Percentiles rank a stretch among this genome's conserved stretches.
Evolutionary conservation across 2,888 invertebrate genomes (phyloP).

Genomic region (Agonopterix alstromeriana): DNA sequence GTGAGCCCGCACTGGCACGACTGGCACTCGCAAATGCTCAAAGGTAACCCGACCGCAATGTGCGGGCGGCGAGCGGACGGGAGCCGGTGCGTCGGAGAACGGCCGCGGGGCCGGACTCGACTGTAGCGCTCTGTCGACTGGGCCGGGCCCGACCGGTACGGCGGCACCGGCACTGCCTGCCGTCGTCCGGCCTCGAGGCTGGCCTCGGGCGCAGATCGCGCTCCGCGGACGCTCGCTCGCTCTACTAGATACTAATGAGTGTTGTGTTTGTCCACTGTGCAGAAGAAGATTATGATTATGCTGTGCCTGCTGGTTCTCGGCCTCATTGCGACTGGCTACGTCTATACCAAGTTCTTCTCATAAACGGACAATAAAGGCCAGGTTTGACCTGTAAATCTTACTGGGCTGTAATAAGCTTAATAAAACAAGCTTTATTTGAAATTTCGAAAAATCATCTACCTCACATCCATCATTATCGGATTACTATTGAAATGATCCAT

Average conservation of each 20-base stretch:
- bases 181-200: neutral
- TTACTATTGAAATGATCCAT: no score
- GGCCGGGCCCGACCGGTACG: neutral
- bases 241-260: slow-evolving; percentile 55
- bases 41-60: slow-evolving; percentile 47
- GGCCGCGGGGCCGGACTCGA: neutral
- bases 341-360: slow-evolving; percentile 71
- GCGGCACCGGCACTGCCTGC: neutral
- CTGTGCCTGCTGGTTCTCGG: slow-evolving; percentile 90
- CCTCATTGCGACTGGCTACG: slow-evolving; percentile 79
- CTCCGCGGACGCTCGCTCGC: slow-evolving; percentile 38
- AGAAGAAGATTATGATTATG: slow-evolving; percentile 97
- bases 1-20: slow-evolving; percentile 51
- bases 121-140: neutral
- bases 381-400: slow-evolving; percentile 50
- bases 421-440: no score
- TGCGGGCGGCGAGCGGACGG: slow-evolving; percentile 32
- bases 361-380: slow-evolving; percentile 57
- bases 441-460: no score
- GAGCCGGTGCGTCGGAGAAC: slow-evolving; percentile 5
- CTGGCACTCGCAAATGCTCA: slow-evolving; percentile 42
- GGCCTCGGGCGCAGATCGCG: slow-evolving; percentile 12
- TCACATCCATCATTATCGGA: no score
- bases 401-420: neutral
- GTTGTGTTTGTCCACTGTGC: slow-evolving; percentile 76